Conservation (phyloP, 1,140 invertebrate species). For the Listronotus bonariensis region DNA sequence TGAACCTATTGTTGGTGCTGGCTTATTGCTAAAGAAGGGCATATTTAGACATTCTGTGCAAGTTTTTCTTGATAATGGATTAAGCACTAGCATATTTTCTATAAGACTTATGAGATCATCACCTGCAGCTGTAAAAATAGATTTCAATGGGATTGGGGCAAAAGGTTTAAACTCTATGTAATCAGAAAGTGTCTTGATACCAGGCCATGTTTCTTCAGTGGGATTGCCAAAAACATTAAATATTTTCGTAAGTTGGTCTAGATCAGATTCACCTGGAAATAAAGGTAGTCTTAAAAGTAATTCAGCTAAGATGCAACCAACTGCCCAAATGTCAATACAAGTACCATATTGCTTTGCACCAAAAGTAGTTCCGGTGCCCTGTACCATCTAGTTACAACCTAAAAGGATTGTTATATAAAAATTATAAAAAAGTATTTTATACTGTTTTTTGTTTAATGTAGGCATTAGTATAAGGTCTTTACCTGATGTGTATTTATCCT, state of each 20-base stretch:
- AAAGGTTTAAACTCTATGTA: conserved; percentile 92
- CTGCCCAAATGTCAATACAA: conserved; percentile 98
- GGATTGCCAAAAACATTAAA: conserved; percentile 93
- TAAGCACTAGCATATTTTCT: conserved; percentile 76
- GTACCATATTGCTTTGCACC: conserved; percentile 93
- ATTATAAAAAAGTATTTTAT: not conserved
- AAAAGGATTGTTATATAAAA: not conserved
- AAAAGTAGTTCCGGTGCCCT: conserved; percentile 91
- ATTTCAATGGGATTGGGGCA: conserved; percentile 78
- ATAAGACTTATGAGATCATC: conserved; percentile 92
- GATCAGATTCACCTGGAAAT: conserved; percentile 93
- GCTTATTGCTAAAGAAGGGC: conserved; percentile 88
- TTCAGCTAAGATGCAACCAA: conserved; percentile 97
- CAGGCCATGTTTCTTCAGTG: conserved; percentile 90
- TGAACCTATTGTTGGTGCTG: conserved; percentile 79
- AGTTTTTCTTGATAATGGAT: conserved; percentile 83
- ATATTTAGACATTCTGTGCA: conserved; percentile 82
- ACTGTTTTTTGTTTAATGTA: too few relatives aligned
- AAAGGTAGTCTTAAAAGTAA: conserved; percentile 90
- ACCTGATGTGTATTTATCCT: conserved; percentile 94
- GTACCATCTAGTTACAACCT: conserved; percentile 93
- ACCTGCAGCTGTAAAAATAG: conserved; percentile 94
- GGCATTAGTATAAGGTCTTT: too few relatives aligned
- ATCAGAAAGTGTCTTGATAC: conserved; percentile 83
- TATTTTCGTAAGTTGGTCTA: conserved; percentile 95